phyloP scores from a whole-genome alignment of 2,888 invertebrate species.

The Pyrrhosoma nymphula region DNA sequence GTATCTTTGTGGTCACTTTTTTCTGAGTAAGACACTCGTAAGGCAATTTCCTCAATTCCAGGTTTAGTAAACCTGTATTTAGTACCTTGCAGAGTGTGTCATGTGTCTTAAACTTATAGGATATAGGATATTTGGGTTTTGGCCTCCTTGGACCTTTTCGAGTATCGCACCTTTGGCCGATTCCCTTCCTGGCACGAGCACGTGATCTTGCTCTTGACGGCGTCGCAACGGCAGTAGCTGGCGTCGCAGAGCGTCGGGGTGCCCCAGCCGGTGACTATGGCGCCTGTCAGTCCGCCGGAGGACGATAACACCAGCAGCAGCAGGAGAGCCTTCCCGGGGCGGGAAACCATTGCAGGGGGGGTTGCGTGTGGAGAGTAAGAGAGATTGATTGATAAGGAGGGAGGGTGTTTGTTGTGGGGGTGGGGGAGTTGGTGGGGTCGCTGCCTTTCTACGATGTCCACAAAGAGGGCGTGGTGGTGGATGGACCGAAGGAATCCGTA shows the following conservation, averaged over 20 bases:
- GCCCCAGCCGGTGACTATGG: constrained; percentile 33
- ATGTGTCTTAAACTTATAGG: too few species aligned
- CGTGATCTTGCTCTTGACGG: constrained; percentile 41
- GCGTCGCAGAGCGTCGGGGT: constrained; percentile 57
- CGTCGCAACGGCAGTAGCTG: constrained; percentile 54
- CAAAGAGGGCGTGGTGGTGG: not conserved
- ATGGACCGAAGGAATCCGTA: not conserved
- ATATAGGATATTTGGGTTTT: too few species aligned
- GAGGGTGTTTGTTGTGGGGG: not conserved
- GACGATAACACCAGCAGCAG: constrained; percentile 31
- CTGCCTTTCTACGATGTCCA: not conserved
- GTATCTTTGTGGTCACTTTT: too few species aligned
- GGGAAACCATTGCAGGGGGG: constrained; percentile 1
- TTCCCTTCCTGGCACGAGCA: constrained; percentile 37
- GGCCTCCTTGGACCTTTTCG: too few species aligned
- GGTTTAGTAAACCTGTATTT: too few species aligned
- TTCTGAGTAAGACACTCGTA: too few species aligned
- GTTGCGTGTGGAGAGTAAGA: not conserved
- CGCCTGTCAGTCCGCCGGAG: constrained; percentile 42
- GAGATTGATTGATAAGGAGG: not conserved
- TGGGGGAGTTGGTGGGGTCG: not conserved
- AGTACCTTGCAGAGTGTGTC: too few species aligned
- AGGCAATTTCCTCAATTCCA: too few species aligned
- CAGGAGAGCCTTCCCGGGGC: constrained; percentile 36
- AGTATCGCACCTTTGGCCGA: constrained; percentile 35